Evolutionary conservation across 2,113 vertebrate genomes (phyloP).

Genomic region (Fregetta grallaria): DNA sequence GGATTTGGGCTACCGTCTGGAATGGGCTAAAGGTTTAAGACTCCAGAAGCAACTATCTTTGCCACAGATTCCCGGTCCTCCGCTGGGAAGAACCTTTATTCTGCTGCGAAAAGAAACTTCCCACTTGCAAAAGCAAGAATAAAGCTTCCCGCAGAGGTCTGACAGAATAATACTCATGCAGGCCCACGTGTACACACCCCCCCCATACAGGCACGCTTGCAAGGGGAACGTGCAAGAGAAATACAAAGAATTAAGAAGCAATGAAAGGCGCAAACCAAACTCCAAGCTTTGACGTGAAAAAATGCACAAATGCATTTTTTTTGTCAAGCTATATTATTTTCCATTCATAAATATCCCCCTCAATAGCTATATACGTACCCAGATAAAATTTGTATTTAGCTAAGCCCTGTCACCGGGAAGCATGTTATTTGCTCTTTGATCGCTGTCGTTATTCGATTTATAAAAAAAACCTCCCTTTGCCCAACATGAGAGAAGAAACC

Average conservation of each 20-base stretch:
- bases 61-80: background rate
- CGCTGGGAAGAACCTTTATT: background rate
- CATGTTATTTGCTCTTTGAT: constrained; percentile 21
- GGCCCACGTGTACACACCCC: background rate
- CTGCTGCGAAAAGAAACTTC: background rate
- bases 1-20: background rate
- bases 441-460: background rate
- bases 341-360: constrained; percentile 19
- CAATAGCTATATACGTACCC: constrained; percentile 40
- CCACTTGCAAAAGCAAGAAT: constrained; percentile 21
- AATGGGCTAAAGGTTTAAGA: background rate
- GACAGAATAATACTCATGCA: constrained; percentile 30
- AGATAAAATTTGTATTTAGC: constrained; percentile 46
- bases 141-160: constrained; percentile 15
- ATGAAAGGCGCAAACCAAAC: constrained; percentile 9
- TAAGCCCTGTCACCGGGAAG: background rate
- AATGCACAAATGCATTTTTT: background rate
- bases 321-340: background rate
- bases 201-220: background rate
- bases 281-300: background rate
- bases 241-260: background rate
- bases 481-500: background rate
- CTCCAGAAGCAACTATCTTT: background rate
- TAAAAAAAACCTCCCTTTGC: background rate
- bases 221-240: background rate